A percentile compares a stretch with the other conserved stretches of the same genome.
Evolutionary conservation across 2,113 vertebrate genomes (phyloP).

Genomic region (Salvelinus fontinalis): DNA sequence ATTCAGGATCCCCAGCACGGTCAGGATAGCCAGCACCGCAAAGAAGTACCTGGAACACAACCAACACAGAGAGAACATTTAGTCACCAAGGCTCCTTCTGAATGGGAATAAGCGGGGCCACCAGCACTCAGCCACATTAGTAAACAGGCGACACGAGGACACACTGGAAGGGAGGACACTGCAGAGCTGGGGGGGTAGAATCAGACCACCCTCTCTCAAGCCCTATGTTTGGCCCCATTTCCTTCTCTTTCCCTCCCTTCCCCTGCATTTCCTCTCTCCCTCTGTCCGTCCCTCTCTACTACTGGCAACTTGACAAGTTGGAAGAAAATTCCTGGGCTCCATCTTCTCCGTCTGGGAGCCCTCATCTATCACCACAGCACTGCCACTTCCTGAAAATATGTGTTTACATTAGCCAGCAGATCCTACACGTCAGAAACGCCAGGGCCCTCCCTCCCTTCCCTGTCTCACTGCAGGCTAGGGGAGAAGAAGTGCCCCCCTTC

Average conservation of each 20-base stretch:
- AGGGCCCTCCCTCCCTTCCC: not conserved
- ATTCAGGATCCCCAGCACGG: conserved; percentile 89
- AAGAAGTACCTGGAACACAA: conserved; percentile 90
- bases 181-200: not conserved
- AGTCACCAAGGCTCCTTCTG: not conserved
- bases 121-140: not conserved
- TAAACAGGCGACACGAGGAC: not conserved
- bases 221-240: not conserved
- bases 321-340: conserved; percentile 48
- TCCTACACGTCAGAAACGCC: conserved; percentile 48
- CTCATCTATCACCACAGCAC: conserved; percentile 57
- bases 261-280: not conserved
- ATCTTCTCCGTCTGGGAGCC: conserved; percentile 51
- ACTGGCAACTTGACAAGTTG: conserved; percentile 43
- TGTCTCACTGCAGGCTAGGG: not conserved
- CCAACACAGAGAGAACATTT: not conserved
- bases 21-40: conserved; percentile 90
- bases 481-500: not conserved
- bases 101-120: not conserved
- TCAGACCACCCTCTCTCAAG: not conserved
- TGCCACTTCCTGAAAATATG: conserved; percentile 61
- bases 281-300: not conserved
- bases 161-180: not conserved
- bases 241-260: conserved; percentile 15
- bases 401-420: conserved; percentile 63